Percentiles rank a stretch among this genome's conserved stretches.
phyloP scores from a whole-genome alignment of 1,140 invertebrate genomes.

The Macrocentrus cingulum region DNA sequence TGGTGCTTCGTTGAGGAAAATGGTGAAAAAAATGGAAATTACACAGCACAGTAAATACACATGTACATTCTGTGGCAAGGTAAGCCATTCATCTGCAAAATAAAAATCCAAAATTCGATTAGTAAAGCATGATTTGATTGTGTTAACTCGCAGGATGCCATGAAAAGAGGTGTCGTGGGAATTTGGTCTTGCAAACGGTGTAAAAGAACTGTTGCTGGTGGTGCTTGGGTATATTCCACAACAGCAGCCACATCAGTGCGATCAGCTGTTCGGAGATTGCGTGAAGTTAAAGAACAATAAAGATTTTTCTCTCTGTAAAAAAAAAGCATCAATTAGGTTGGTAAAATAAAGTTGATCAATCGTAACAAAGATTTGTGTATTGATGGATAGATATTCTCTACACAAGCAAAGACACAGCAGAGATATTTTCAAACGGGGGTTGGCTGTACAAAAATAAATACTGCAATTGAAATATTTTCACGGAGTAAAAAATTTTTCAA shows the following conservation, averaged over 20 bases:
- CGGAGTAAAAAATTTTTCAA: constrained; percentile 46
- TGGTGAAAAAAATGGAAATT: constrained; percentile 99
- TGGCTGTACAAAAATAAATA: constrained; percentile 57
- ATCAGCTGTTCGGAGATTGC: constrained; percentile 91
- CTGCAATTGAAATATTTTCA: constrained; percentile 43
- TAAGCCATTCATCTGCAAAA: constrained; percentile 54
- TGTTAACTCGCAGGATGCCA: constrained; percentile 78
- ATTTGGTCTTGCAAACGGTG: constrained; percentile 98
- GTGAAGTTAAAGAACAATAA: constrained; percentile 86
- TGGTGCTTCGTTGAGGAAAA: constrained; percentile 99
- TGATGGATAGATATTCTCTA: not conserved
- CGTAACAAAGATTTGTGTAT: constrained; percentile 33
- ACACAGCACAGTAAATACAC: constrained; percentile 99
- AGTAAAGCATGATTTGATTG: constrained; percentile 24
- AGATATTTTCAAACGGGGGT: constrained; percentile 13
- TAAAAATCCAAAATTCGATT: constrained; percentile 1
- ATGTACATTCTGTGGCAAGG: constrained; percentile 99
- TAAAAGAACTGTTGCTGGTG: constrained; percentile 91
- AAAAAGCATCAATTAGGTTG: too few relatives aligned
- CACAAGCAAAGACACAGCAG: not conserved
- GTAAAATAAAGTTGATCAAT: too few relatives aligned
- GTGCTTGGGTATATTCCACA: constrained; percentile 88
- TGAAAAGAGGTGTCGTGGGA: constrained; percentile 96
- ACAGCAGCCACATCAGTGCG: constrained; percentile 88
- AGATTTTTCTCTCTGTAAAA: too few relatives aligned